Evolutionary conservation across 2,113 vertebrate species (phyloP).

Genomic region (Megaleporinus macrocephalus): DNA sequence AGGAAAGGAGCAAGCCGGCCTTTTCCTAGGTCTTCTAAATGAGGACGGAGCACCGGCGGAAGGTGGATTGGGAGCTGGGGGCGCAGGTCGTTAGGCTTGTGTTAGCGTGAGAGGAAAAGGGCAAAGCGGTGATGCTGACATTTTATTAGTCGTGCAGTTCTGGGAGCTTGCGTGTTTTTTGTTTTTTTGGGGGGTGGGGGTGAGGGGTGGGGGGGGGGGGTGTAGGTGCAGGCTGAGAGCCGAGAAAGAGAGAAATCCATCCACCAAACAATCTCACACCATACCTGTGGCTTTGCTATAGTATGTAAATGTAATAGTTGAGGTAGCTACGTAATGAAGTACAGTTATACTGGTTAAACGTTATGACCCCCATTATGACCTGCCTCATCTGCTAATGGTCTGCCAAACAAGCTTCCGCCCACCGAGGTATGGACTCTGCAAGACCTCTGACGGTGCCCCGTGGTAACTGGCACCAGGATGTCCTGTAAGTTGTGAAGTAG

Average conservation of each 20-base stretch:
- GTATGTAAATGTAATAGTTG: no score
- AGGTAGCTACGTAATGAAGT: no score
- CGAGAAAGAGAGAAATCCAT: not conserved
- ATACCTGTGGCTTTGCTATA: not conserved
- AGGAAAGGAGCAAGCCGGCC: constrained; percentile 6
- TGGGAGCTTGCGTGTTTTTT: constrained; percentile 23
- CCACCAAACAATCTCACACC: constrained; percentile 1
- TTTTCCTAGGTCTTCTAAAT: constrained; percentile 26
- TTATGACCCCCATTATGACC: no score
- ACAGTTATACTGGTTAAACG: no score
- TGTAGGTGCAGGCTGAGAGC: not conserved
- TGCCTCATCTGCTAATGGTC: no score
- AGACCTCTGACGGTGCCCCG: no score
- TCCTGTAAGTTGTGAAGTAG: no score
- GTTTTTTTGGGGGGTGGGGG: constrained; percentile 21
- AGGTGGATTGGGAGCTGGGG: not conserved
- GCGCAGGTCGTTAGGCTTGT: constrained; percentile 31
- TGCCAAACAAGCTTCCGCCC: no score
- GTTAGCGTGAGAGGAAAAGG: constrained; percentile 37
- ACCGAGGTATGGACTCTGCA: no score
- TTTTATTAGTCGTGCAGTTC: constrained; percentile 48
- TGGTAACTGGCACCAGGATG: no score
- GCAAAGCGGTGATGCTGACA: constrained; percentile 47
- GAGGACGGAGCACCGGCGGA: not conserved
- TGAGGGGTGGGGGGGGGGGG: no score